These are phyloP conservation scores for Corbicula japonica DNA, from an alignment of 2,888 invertebrate genomes.

Conservation along the genomic window DNA sequence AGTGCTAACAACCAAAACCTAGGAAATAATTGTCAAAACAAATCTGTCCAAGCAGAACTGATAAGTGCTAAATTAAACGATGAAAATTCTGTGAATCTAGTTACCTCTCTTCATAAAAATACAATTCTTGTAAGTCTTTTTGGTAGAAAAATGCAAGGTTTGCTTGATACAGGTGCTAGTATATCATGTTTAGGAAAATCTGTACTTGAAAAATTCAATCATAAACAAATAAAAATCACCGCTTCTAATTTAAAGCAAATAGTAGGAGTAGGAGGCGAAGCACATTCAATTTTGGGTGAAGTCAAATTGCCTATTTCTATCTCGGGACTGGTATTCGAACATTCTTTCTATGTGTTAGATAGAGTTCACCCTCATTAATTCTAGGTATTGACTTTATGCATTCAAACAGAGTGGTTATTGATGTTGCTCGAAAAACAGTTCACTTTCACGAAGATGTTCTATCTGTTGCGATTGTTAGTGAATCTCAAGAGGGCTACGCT, in stretches of 20 bases:
- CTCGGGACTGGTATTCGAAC: slow-evolving; percentile 6
- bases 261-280: slow-evolving; percentile 23
- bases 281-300: slow-evolving; percentile 16
- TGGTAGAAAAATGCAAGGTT: slow-evolving; percentile 10
- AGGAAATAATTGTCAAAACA: too few relatives aligned
- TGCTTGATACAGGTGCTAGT: slow-evolving; percentile 25
- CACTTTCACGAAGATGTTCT: slow-evolving; percentile 7
- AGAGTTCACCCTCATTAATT: slow-evolving; percentile 43
- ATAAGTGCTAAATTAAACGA: too few relatives aligned
- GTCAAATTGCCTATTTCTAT: slow-evolving; percentile 15
- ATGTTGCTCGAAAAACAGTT: slow-evolving; percentile 20
- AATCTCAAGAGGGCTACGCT: slow-evolving; percentile 1
- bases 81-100: background rate
- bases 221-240: background rate
- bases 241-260: background rate
- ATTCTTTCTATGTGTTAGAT: slow-evolving; percentile 29
- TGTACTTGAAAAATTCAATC: slow-evolving; percentile 5
- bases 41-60: too few relatives aligned
- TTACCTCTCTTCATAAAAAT: slow-evolving; percentile 7
- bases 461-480: background rate
- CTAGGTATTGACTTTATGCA: slow-evolving; percentile 60
- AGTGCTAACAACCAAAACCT: too few relatives aligned
- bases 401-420: slow-evolving; percentile 32
- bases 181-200: slow-evolving; percentile 8
- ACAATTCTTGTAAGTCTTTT: slow-evolving; percentile 2